Percentiles rank a stretch among this genome's conserved stretches.
Evolutionary conservation across 2,797 vertebrate genomes (phyloP).

Genomic region (Phrynocephalus vlangalii): DNA sequence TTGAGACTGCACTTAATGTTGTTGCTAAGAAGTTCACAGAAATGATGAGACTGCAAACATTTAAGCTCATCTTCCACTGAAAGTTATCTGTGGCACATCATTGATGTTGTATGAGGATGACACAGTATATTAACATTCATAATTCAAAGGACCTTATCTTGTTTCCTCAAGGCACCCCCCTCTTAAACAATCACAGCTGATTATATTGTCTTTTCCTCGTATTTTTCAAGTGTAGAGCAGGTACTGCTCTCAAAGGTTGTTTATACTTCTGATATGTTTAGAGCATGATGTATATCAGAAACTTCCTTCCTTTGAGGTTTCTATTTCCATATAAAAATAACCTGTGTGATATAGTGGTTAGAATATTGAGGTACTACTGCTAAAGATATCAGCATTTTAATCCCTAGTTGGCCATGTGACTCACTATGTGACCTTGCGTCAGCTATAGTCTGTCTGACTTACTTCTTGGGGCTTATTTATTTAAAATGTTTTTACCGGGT

Average conservation of each 20-base stretch:
- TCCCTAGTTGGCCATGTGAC: too few relatives aligned
- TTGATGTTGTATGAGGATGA: too few relatives aligned
- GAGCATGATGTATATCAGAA: neutral
- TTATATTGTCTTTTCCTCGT: neutral
- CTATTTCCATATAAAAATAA: too few relatives aligned
- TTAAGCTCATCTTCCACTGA: neutral
- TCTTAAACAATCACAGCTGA: neutral
- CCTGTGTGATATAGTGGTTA: too few relatives aligned
- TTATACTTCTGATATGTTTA: too few relatives aligned
- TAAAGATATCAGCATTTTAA: too few relatives aligned
- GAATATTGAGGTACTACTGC: too few relatives aligned
- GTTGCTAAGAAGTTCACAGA: neutral
- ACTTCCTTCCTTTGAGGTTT: neutral
- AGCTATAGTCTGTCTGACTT: too few relatives aligned
- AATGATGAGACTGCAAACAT: neutral
- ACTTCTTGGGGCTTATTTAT: too few relatives aligned
- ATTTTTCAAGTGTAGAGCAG: neutral
- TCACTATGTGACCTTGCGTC: too few relatives aligned
- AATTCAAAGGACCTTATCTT: neutral
- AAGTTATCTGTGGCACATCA: neutral
- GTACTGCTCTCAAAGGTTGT: conserved; percentile 20
- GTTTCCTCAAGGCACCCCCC: too few relatives aligned
- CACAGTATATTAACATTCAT: neutral
- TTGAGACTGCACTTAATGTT: neutral
- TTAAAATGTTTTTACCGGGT: too few relatives aligned